Conservation (phyloP, 1,140 invertebrate genomes). For the Meloidogyne exigua region DNA sequence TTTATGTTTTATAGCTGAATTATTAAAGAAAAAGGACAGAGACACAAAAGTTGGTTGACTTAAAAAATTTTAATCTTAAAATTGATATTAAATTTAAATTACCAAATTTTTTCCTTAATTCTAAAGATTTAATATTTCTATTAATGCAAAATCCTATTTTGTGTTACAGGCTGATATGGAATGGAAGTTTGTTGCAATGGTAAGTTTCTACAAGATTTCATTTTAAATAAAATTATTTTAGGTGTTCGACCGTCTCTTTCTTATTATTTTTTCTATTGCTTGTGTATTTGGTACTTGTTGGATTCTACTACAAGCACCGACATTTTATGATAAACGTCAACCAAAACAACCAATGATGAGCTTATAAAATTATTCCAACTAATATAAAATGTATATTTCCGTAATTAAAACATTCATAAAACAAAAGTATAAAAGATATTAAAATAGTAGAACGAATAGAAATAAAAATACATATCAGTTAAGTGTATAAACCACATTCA, state of each 20-base stretch:
- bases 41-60: conserved; percentile 56
- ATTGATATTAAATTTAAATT: too few relatives aligned
- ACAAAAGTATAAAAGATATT: background rate
- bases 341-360: conserved; percentile 39
- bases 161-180: conserved; percentile 69
- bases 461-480: too few relatives aligned
- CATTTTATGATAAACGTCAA: conserved; percentile 79
- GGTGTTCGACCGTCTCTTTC: conserved; percentile 94
- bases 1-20: conserved; percentile 63
- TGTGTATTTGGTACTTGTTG: conserved; percentile 70
- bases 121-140: too few relatives aligned
- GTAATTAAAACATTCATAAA: background rate
- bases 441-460: too few relatives aligned
- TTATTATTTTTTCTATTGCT: conserved; percentile 91
- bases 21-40: conserved; percentile 63
- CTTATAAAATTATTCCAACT: background rate
- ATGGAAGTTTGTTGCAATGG: conserved; percentile 88
- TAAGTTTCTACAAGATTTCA: background rate
- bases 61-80: too few relatives aligned
- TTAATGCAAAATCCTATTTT: too few relatives aligned
- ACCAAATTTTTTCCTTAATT: too few relatives aligned
- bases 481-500: too few relatives aligned
- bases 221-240: conserved; percentile 67
- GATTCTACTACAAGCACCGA: conserved; percentile 92
- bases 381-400: background rate